phyloP scores from a whole-genome alignment of 2,797 vertebrate genomes.

The Sylvilagus floridanus region DNA sequence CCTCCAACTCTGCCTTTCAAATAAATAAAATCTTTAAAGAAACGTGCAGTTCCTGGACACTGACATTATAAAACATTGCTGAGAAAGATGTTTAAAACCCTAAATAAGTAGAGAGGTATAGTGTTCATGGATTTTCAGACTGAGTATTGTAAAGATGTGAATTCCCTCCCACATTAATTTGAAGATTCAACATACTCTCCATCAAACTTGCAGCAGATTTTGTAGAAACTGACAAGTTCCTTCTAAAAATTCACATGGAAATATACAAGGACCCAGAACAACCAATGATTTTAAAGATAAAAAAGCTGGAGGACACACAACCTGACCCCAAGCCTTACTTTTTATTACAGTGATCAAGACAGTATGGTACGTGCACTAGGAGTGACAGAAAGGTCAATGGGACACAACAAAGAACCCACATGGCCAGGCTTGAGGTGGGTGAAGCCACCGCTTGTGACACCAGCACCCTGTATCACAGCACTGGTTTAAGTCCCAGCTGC shows the following conservation, averaged over 20 bases:
- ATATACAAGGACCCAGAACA: not conserved
- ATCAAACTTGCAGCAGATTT: not conserved
- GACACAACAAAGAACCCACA: no score
- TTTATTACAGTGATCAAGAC: not conserved
- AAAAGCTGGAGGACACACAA: not conserved
- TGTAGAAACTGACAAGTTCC: not conserved
- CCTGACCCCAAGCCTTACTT: not conserved
- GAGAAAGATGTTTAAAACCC: conserved; percentile 23
- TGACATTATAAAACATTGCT: not conserved
- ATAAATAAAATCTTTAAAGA: no score
- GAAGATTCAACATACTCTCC: not conserved
- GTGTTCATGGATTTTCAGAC: conserved; percentile 26
- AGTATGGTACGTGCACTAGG: not conserved
- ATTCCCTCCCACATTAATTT: not conserved
- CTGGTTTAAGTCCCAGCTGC: no score
- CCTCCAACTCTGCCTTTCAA: no score
- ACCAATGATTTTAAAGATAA: conserved; percentile 14
- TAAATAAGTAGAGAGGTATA: not conserved
- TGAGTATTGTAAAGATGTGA: not conserved
- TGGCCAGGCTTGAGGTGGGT: no score
- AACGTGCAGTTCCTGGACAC: not conserved
- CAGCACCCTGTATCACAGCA: no score
- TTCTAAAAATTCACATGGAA: not conserved
- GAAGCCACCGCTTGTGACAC: no score
- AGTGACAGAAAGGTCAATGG: not conserved